Conservation (phyloP, 2,797 vertebrate genomes). For the Ctenopoma kingsleyae region DNA sequence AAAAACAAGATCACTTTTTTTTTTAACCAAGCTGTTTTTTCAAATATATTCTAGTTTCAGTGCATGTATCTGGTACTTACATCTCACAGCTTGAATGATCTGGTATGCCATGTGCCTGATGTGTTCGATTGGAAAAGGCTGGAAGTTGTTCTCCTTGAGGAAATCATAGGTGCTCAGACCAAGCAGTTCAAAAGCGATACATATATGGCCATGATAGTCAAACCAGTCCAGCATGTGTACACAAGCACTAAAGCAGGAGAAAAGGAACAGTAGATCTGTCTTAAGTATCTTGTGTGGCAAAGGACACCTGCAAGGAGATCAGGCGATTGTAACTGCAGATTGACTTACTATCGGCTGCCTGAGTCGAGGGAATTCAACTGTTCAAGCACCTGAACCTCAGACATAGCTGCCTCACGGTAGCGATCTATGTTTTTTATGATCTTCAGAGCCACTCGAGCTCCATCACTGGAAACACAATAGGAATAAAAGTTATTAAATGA, state of each 20-base stretch:
- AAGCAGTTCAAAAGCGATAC: constrained; percentile 95
- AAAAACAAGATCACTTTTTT: constrained; percentile 15
- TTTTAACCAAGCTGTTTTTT: not conserved
- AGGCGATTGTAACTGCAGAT: not conserved
- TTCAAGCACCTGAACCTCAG: constrained; percentile 95
- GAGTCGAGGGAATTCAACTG: constrained; percentile 91
- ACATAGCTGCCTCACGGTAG: constrained; percentile 95
- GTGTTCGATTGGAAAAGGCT: constrained; percentile 93
- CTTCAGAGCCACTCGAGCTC: constrained; percentile 94
- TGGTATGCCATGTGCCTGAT: constrained; percentile 96
- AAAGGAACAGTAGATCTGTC: not conserved
- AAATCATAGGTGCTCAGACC: constrained; percentile 98
- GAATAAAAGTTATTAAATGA: not conserved
- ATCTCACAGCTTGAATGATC: constrained; percentile 91
- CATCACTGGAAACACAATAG: constrained; percentile 81
- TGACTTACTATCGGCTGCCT: constrained; percentile 90
- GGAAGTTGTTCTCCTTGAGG: constrained; percentile 96
- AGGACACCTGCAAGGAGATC: not conserved
- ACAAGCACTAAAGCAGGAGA: constrained; percentile 85
- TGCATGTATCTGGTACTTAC: constrained; percentile 83
- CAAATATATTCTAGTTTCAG: too few relatives aligned
- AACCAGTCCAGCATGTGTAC: constrained; percentile 97
- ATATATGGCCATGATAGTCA: constrained; percentile 95
- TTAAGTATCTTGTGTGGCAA: not conserved
- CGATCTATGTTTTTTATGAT: constrained; percentile 98